Conservation (phyloP, 1,140 invertebrate genomes). For the Hylaeus volcanicus region DNA sequence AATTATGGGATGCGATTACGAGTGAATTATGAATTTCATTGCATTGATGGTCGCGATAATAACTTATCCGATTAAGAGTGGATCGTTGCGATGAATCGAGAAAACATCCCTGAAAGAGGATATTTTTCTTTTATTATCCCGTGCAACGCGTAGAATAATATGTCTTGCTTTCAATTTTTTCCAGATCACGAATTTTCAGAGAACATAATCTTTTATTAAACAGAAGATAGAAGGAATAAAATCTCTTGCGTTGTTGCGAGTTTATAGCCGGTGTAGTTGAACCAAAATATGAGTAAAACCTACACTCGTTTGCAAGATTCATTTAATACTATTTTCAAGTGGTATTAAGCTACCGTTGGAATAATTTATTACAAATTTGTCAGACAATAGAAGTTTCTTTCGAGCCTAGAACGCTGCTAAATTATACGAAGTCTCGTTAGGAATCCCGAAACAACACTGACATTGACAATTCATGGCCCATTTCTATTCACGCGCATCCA, state of each 20-base stretch:
- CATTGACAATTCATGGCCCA: neutral
- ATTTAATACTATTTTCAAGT: too few relatives aligned
- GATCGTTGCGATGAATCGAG: neutral
- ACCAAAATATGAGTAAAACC: too few relatives aligned
- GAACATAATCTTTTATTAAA: neutral
- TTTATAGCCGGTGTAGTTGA: too few relatives aligned
- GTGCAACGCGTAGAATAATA: neutral
- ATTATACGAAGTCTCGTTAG: neutral
- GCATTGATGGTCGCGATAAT: neutral
- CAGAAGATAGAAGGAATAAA: too few relatives aligned
- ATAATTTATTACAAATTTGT: too few relatives aligned
- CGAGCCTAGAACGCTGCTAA: neutral
- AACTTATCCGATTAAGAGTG: constrained; percentile 30
- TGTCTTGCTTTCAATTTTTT: neutral
- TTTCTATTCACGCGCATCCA: neutral
- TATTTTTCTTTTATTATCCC: neutral
- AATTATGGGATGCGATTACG: neutral
- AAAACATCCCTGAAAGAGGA: too few relatives aligned
- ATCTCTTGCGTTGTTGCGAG: too few relatives aligned
- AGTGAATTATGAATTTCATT: constrained; percentile 32
- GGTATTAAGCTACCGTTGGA: too few relatives aligned
- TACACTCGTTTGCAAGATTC: too few relatives aligned
- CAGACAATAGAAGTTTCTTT: neutral
- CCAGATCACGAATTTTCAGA: neutral
- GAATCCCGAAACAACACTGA: neutral